Evolutionary conservation across 2,797 vertebrate genomes (phyloP).

Genomic region (Clarias platycephalus): DNA sequence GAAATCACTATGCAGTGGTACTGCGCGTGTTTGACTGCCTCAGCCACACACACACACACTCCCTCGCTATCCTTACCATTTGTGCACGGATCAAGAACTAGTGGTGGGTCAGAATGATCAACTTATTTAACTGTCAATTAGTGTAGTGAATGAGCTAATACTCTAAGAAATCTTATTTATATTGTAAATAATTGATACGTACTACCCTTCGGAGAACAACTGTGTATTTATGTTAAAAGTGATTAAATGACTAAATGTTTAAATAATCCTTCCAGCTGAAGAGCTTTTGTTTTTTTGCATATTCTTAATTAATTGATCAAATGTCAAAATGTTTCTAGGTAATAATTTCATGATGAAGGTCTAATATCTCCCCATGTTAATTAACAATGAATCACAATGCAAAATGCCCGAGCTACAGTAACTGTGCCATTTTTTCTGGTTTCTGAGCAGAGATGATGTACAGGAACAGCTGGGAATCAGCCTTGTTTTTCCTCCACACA

Average conservation of each 20-base stretch:
- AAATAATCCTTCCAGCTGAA: neutral
- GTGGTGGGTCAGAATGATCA: neutral
- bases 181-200: no score
- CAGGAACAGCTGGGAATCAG: conserved; percentile 56
- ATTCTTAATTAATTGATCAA: neutral
- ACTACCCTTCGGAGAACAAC: neutral
- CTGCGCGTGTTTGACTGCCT: neutral
- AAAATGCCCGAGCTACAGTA: conserved; percentile 39
- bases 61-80: neutral
- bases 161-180: neutral
- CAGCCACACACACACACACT: neutral
- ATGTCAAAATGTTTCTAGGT: neutral
- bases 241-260: neutral
- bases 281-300: neutral
- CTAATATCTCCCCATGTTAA: neutral
- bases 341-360: neutral
- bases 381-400: conserved; percentile 9
- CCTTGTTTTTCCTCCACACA: conserved; percentile 58
- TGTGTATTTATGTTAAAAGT: neutral
- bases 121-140: neutral
- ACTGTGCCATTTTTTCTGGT: neutral
- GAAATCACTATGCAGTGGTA: conserved; percentile 13
- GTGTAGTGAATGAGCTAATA: neutral
- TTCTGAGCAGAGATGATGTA: conserved; percentile 43
- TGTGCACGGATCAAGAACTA: neutral